These are phyloP conservation scores for Dendropsophus ebraccatus DNA, from an alignment of 2,113 vertebrate species.

Conservation along the genomic window DNA sequence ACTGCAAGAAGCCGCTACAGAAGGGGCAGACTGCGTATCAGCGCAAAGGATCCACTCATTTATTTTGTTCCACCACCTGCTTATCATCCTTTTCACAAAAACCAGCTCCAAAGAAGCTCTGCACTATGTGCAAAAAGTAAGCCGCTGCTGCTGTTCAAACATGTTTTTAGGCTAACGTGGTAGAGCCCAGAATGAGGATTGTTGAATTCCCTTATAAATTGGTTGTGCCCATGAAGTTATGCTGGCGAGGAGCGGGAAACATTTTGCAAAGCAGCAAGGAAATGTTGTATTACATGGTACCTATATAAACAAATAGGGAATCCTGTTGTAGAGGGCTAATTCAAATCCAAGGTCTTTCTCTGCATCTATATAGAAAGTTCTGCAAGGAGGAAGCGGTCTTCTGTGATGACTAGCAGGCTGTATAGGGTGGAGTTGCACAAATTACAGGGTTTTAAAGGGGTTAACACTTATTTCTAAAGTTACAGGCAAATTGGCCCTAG, in stretches of 20 bases:
- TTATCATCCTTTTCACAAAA: constrained; percentile 97
- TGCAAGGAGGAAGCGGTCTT: too few relatives aligned
- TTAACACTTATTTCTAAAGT: too few relatives aligned
- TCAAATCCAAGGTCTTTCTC: neutral
- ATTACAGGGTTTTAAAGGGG: too few relatives aligned
- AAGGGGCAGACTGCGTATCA: constrained; percentile 98
- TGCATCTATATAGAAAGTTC: too few relatives aligned
- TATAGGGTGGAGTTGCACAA: too few relatives aligned
- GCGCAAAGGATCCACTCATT: constrained; percentile 94
- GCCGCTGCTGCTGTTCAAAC: constrained; percentile 30
- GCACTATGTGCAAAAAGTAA: constrained; percentile 99
- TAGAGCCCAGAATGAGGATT: too few relatives aligned
- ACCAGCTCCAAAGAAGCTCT: constrained; percentile 97
- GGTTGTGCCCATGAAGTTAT: too few relatives aligned
- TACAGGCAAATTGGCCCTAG: too few relatives aligned
- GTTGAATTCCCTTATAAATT: too few relatives aligned
- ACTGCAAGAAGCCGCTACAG: constrained; percentile 97
- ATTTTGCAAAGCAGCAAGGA: neutral
- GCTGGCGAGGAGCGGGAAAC: neutral
- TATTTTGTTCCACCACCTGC: constrained; percentile 96
- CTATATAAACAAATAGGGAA: neutral
- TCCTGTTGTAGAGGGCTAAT: neutral
- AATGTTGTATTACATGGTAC: neutral
- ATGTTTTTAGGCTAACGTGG: too few relatives aligned
- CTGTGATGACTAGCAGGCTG: too few relatives aligned